Percentiles rank a stretch among this genome's conserved stretches.
Evolutionary conservation across 2,888 invertebrate genomes (phyloP).

Genomic region (Blomia tropicalis): DNA sequence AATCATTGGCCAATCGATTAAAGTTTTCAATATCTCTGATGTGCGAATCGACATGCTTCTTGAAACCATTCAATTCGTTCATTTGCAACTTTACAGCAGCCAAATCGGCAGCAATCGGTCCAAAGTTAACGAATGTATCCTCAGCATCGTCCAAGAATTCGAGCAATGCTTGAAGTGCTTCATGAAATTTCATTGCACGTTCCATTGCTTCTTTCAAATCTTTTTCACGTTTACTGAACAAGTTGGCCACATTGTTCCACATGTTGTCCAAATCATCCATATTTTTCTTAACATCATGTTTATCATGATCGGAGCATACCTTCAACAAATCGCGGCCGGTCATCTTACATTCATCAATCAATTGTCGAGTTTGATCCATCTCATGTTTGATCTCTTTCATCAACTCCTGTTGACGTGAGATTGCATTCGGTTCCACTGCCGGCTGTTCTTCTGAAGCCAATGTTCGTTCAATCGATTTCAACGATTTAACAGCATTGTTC

Average conservation of each 20-base stretch:
- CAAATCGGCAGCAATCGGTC: constrained; percentile 76
- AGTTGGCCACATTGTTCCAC: constrained; percentile 81
- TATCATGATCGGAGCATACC: constrained; percentile 85
- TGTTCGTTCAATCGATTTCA: constrained; percentile 75
- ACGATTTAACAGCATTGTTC: constrained; percentile 67
- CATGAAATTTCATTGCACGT: constrained; percentile 79
- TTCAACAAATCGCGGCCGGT: constrained; percentile 83
- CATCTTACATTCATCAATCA: constrained; percentile 78
- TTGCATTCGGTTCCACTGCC: constrained; percentile 76
- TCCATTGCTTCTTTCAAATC: constrained; percentile 92
- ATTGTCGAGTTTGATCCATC: constrained; percentile 56
- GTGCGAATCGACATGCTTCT: constrained; percentile 87
- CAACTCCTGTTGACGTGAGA: constrained; percentile 80
- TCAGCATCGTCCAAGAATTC: constrained; percentile 79
- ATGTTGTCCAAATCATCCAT: constrained; percentile 86
- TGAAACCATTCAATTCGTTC: constrained; percentile 74
- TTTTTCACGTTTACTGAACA: constrained; percentile 74
- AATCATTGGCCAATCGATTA: constrained; percentile 88
- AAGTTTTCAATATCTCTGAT: constrained; percentile 94
- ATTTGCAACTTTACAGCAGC: constrained; percentile 87
- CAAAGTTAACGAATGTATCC: constrained; percentile 65
- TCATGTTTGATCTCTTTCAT: constrained; percentile 47
- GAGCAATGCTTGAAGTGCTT: constrained; percentile 69
- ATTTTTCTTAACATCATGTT: constrained; percentile 91
- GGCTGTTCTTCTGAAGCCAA: constrained; percentile 75